These are phyloP conservation scores for Aplysina aerophoba DNA, from an alignment of 37 sponge, comb jelly and placozoan genomes.

Conservation along the genomic window DNA sequence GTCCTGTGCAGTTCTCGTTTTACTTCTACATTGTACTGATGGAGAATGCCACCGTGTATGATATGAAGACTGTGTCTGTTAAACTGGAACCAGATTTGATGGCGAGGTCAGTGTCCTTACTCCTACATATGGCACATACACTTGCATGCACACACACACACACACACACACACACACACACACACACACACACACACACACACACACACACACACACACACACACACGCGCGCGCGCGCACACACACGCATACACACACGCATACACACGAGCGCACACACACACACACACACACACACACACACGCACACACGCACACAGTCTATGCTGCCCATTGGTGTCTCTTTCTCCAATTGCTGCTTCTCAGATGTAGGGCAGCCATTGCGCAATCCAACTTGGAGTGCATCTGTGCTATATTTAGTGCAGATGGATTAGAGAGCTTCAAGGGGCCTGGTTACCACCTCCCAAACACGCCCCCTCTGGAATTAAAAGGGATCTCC, in stretches of 20 bases:
- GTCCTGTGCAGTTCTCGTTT: constrained; percentile 3
- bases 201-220: too few relatives aligned
- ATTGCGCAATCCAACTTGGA: background rate
- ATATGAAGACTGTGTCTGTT: constrained; percentile 9
- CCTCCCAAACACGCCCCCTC: constrained; percentile 16
- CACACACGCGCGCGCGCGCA: too few relatives aligned
- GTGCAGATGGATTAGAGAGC: background rate
- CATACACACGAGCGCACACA: too few relatives aligned
- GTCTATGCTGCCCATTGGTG: background rate
- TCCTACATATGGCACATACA: too few relatives aligned
- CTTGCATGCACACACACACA: too few relatives aligned
- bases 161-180: too few relatives aligned
- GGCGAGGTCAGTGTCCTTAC: background rate
- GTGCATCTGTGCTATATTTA: background rate
- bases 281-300: too few relatives aligned
- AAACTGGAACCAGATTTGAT: constrained; percentile 30
- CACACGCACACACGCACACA: too few relatives aligned
- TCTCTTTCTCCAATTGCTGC: background rate
- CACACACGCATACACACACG: too few relatives aligned
- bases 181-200: too few relatives aligned
- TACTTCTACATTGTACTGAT: background rate
- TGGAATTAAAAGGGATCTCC: constrained; percentile 35
- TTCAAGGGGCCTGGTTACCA: constrained; percentile 34
- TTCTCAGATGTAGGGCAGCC: constrained; percentile 9
- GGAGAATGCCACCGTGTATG: constrained; percentile 18